These are phyloP conservation scores for Hirtodrosophila alboralis DNA, from an alignment of 2,888 invertebrate genomes.

Conservation along the genomic window DNA sequence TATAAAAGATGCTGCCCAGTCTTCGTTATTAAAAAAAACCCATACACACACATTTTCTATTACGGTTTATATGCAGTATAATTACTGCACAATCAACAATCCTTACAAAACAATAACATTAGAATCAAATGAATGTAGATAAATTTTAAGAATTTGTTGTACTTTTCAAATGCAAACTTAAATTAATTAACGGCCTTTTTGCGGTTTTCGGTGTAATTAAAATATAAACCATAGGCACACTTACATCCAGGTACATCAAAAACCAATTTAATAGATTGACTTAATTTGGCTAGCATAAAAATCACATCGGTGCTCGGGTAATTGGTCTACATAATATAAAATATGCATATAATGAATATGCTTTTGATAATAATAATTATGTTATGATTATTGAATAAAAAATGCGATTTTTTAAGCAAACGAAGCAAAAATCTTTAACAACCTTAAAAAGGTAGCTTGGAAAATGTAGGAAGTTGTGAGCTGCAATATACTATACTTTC, in stretches of 20 bases:
- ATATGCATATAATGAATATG: conserved; percentile 33
- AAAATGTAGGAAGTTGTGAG: too few relatives aligned
- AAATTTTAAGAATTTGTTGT: conserved; percentile 38
- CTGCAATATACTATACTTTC: too few relatives aligned
- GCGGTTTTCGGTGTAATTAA: conserved; percentile 17
- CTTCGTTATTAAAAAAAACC: conserved; percentile 53
- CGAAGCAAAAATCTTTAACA: conserved; percentile 11
- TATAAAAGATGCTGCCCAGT: conserved; percentile 52
- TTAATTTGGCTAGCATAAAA: conserved; percentile 23
- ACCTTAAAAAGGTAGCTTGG: not conserved
- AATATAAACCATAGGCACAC: conserved; percentile 53
- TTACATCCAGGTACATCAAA: conserved; percentile 54
- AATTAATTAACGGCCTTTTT: conserved; percentile 3
- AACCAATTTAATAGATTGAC: conserved; percentile 8
- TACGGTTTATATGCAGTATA: conserved; percentile 30
- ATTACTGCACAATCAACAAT: conserved; percentile 15
- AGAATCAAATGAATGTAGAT: conserved; percentile 19
- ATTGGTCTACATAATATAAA: conserved; percentile 38
- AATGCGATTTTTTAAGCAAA: conserved; percentile 63
- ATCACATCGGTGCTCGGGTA: conserved; percentile 35
- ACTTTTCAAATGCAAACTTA: conserved; percentile 29
- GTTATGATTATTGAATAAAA: conserved; percentile 60
- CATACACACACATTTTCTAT: not conserved
- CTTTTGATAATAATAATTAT: conserved; percentile 65
- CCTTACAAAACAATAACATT: conserved; percentile 10